A percentile compares a stretch with the other conserved stretches of the same genome.
These are phyloP conservation scores for Wasmannia auropunctata DNA, from an alignment of 1,140 invertebrate species.

Conservation along the genomic window DNA sequence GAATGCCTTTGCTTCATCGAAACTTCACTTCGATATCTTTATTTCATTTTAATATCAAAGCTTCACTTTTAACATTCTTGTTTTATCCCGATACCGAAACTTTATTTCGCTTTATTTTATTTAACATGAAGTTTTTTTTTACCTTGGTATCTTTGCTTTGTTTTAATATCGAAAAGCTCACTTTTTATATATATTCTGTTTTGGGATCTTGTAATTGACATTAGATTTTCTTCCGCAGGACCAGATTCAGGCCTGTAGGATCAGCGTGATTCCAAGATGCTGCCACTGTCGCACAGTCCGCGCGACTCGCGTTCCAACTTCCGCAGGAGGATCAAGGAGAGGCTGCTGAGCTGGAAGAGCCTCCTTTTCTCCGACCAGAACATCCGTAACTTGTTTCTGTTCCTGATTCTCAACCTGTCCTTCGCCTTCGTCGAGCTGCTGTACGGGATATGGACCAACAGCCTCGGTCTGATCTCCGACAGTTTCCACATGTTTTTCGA, in stretches of 20 bases:
- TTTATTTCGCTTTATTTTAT: too few relatives aligned
- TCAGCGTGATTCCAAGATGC: slow-evolving; percentile 84
- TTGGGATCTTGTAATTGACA: neutral
- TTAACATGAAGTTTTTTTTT: too few relatives aligned
- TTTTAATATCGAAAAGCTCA: neutral
- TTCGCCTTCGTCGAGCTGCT: slow-evolving; percentile 98
- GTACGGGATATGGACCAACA: slow-evolving; percentile 98
- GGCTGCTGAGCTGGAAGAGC: slow-evolving; percentile 91
- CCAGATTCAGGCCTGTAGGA: neutral
- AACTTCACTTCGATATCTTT: neutral
- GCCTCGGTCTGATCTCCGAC: slow-evolving; percentile 97
- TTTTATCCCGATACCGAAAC: neutral
- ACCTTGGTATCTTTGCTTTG: neutral
- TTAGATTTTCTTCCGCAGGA: slow-evolving; percentile 15
- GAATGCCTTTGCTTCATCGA: neutral
- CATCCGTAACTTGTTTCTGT: slow-evolving; percentile 97
- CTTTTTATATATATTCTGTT: neutral
- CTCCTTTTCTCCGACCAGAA: slow-evolving; percentile 96
- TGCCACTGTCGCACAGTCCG: slow-evolving; percentile 90
- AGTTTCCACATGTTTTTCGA: slow-evolving; percentile 99
- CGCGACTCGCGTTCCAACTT: slow-evolving; percentile 87
- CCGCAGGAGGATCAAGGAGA: slow-evolving; percentile 89
- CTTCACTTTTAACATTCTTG: neutral
- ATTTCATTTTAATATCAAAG: neutral
- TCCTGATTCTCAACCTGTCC: slow-evolving; percentile 96